phyloP scores from a whole-genome alignment of 2,888 invertebrate genomes.

The Icerya purchasi region DNA sequence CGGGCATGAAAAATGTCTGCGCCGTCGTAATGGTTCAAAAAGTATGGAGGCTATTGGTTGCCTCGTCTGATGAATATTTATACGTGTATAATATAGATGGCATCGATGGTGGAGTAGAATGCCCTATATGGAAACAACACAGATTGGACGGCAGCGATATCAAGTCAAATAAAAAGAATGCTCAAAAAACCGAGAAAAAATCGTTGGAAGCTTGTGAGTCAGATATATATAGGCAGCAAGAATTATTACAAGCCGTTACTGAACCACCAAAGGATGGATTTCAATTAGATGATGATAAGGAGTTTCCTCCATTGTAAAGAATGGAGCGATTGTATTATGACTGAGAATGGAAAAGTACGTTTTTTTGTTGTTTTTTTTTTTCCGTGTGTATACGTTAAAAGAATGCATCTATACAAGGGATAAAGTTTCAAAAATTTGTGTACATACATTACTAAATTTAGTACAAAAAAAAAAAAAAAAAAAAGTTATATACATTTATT shows the following conservation, averaged over 20 bases:
- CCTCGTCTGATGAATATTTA: constrained; percentile 74
- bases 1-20: constrained; percentile 68
- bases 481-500: no score
- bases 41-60: constrained; percentile 64
- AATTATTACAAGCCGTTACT: constrained; percentile 45
- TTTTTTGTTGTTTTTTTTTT: no score
- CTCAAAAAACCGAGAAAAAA: constrained; percentile 11
- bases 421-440: no score
- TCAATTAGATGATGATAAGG: constrained; percentile 57
- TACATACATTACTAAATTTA: no score
- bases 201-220: constrained; percentile 9
- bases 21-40: constrained; percentile 62
- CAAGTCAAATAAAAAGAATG: constrained; percentile 8
- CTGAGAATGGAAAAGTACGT: no score
- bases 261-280: constrained; percentile 43
- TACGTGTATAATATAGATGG: constrained; percentile 79
- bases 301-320: no score
- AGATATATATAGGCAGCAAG: no score
- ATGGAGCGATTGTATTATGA: no score
- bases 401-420: no score
- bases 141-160: constrained; percentile 19
- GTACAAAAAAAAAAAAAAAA: no score
- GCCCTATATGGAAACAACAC: constrained; percentile 71
- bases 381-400: no score
- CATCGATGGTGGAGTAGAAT: constrained; percentile 75